These are phyloP conservation scores for Creontiades dilutus DNA, from an alignment of 2,888 invertebrate species.

Conservation along the genomic window DNA sequence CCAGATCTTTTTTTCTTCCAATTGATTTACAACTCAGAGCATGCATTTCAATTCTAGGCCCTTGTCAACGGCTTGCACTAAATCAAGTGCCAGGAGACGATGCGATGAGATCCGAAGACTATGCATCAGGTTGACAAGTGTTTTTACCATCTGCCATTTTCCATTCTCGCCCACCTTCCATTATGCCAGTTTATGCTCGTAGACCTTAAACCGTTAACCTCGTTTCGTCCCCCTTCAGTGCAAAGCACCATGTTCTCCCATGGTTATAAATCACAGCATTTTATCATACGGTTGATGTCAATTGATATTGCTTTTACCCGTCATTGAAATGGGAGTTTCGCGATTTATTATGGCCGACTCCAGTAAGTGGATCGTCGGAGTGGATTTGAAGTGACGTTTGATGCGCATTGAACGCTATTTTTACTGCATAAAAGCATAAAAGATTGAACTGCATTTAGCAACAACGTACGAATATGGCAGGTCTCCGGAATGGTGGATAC, in stretches of 20 bases:
- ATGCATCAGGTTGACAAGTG: slow-evolving; percentile 53
- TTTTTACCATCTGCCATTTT: slow-evolving; percentile 51
- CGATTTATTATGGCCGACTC: background rate
- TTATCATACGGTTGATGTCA: slow-evolving; percentile 46
- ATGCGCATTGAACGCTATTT: background rate
- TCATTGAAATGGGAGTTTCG: background rate
- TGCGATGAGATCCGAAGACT: slow-evolving; percentile 3
- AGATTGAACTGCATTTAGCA: background rate
- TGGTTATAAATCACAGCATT: slow-evolving; percentile 24
- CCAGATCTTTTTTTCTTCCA: slow-evolving; percentile 23
- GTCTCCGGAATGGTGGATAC: too few relatives aligned
- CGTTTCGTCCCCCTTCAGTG: slow-evolving; percentile 29
- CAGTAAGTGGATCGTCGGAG: slow-evolving; percentile 16
- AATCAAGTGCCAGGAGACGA: slow-evolving; percentile 33
- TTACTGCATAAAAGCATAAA: background rate
- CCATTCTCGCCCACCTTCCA: slow-evolving; percentile 42
- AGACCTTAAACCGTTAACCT: slow-evolving; percentile 50
- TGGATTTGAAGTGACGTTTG: background rate
- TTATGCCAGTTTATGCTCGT: slow-evolving; percentile 34
- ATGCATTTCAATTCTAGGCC: slow-evolving; percentile 32
- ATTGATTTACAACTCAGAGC: slow-evolving; percentile 43
- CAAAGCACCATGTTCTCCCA: background rate
- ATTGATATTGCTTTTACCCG: slow-evolving; percentile 44
- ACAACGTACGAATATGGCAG: too few relatives aligned
- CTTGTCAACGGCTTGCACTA: slow-evolving; percentile 57